Base-by-base conservation (phyloP, 2,888 invertebrate species). In the Nephrocerus scutellatus region DNA sequence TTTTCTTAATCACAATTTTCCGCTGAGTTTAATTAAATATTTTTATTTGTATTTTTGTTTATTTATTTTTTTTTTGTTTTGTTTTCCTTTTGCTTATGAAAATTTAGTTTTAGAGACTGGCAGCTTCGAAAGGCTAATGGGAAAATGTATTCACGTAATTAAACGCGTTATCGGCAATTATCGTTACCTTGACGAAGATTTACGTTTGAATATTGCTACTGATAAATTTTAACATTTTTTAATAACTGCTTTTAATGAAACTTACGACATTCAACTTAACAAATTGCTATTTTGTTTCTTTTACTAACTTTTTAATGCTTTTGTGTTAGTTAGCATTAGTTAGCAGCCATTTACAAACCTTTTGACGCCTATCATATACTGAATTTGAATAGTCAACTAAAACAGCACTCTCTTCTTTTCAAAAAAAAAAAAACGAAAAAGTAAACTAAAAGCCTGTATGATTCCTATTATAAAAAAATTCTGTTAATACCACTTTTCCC, bases 41-140 rank as follows among this genome's bases (percentile, higher is more conserved):
- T 21, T 25, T 15, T 24, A 12, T 34, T 16, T 23, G 13, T 26
- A 19, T 12, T 38, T 22, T 39, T 14, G 33, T 44, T 36, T 47
- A 32, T 25, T 37, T 34, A 33, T 37, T 41, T 23, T 40, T 30
- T 13, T 42, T 37, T 46, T 40, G 34, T 34, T 37, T 41, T 14
- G 14, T 32, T 37, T 43, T 30, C 35, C 37, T 30, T 34, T 31
- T 44, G 28, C 37, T 37, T 41, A 25, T 39, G 41, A n/a, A n/a
- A n/a, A n/a, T n/a, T n/a, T 56, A 68, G 68, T 61, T 49, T 55
- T 68, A 52, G 66, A 66, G 48, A 59, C 59, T 40, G 54, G 60
- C 46, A 62, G 63, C 54, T 67, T 68, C 57, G 67, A 64, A 49
- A 61, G 66, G 46, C 57, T 68, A 39, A 44, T 68, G 53, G 63